Base-by-base conservation (phyloP, 1,140 invertebrate species). In the Monomorium pharaonis region DNA sequence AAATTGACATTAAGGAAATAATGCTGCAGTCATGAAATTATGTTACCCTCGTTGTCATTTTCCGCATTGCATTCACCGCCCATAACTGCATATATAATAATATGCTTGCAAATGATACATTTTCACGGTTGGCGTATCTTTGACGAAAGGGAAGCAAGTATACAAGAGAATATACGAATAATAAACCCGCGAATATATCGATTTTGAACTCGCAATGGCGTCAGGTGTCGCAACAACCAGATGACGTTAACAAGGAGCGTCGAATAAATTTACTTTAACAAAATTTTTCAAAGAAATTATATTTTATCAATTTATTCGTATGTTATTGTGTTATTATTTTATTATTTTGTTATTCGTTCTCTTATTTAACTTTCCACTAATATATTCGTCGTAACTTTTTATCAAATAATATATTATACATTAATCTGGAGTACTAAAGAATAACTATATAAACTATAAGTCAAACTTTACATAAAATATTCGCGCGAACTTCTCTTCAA, bases 231-330 rank as follows among this genome's bases (percentile, higher is more conserved):
- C 56, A 83, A 72, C 30, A 37, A 58, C 54, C 51, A 42, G 24
- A 54, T 74, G 69, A 67, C 65, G 49, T 83, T 75, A 33, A 7
- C 47, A 67, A 72, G 56, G 69, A 77, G 58, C 56, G 37, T 77
- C 24, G 5, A 72, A 74, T 3, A 21, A 63, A 14, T 0, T 44
- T 27, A 16, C 14, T n/a, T n/a, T 67, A 67, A 44, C 3, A 0
- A 67, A 44, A 21, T 44, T 18, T 69, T 78, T 78, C 21, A 37
- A 60, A 6, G 3, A 76, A 30, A 42, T 4, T 24, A 33, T 10
- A n/a, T 30, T 30, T 2, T n/a, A n/a, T 18, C 24, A 51, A 14
- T 33, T 51, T 49, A n/a, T 16, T 21, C 14, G 42, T 21, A 30
- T 49, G 5, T 18, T n/a, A n/a, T n/a, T n/a, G 44, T 24, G 1